Evolutionary conservation across 92 coral and sea anemone genomes (phyloP), one percentile per base, ranked within the genome.

Genomic region (Epizoanthus ramosus): DNA sequence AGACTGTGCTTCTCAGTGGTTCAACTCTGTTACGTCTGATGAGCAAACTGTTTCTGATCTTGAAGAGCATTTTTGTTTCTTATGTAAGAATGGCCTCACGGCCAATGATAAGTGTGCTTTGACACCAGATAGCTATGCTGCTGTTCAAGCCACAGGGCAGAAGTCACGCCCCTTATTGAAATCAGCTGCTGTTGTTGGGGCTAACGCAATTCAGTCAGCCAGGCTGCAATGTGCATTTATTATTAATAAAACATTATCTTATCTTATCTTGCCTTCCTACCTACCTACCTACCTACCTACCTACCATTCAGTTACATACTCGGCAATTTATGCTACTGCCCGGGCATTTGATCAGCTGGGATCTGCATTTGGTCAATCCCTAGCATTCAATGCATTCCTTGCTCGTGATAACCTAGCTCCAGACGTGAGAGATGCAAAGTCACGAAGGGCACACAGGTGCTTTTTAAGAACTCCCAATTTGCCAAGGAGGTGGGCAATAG

Each of bases 361-460:
- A 12, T 69, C 31, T 33, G 53, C 57, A 33, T 69, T 69, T 37
- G 54, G 74, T 3, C 74, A 37, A 25, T 43, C 57, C 18, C 13
- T 69, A 16, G 74, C 74, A 37, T 43, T 69, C 54, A 37, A 69
- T 69, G 74, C 74, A 15, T 69, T 69, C 45, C 74, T 69, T 37
- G n/a, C 74, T 16, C 5, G 47, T 35, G 45, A 18, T 15, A 52
- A 35, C 4, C 16, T 19, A 14, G 54, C 43, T 4, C 1, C 7
- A 4, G 19, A 18, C 45, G n/a, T n/a, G n/a, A 41, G 47, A 45
- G 23, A 70, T 14, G 14, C 45, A 14, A 79, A 79, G 50, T 79
- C 72, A 12, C 71, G 83, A 39, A 79, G 72, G 83, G 83, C 25
- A 79, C 72, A 24, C 83, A 79, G 45, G 71, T 39, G 52, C 60